A percentile compares a stretch with the other conserved stretches of the same genome.
phyloP scores from a whole-genome alignment of 1,140 invertebrate species.

The Zaprionus lachaisei region DNA sequence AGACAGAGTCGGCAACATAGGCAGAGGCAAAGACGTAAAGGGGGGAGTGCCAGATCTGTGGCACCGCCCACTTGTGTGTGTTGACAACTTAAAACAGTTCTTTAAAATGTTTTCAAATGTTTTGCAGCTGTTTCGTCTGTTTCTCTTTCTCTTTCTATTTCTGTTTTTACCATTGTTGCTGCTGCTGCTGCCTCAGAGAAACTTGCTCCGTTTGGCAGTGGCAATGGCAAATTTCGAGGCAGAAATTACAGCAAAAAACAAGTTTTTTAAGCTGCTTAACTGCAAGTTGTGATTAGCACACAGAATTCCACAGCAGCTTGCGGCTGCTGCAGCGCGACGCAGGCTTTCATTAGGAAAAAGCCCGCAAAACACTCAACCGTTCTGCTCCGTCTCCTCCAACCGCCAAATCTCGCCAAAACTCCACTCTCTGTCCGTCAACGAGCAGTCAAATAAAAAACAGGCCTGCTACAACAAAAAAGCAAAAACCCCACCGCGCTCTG shows the following conservation, averaged over 20 bases:
- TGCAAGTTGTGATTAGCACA: constrained; percentile 79
- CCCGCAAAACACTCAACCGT: constrained; percentile 27
- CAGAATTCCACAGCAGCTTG: constrained; percentile 52
- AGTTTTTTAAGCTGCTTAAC: constrained; percentile 78
- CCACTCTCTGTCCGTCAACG: constrained; percentile 15
- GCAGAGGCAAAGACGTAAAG: background rate
- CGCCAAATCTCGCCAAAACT: constrained; percentile 25
- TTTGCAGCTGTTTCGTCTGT: constrained; percentile 37
- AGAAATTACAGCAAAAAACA: constrained; percentile 70
- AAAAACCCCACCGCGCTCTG: constrained; percentile 17
- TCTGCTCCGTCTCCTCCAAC: background rate
- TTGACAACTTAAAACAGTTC: constrained; percentile 39
- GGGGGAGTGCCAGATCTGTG: background rate
- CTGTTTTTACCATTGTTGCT: background rate
- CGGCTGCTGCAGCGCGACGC: constrained; percentile 56
- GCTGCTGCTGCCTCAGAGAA: background rate
- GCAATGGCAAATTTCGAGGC: constrained; percentile 23
- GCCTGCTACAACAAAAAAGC: background rate
- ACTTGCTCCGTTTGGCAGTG: constrained; percentile 26
- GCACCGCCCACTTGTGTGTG: constrained; percentile 24
- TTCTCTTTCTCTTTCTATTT: background rate
- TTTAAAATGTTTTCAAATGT: constrained; percentile 35
- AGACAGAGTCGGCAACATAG: background rate
- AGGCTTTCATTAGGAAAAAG: constrained; percentile 65
- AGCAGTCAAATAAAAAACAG: constrained; percentile 13